phyloP scores from a whole-genome alignment of 1,140 invertebrate genomes.

The Monochamus saltuarius region DNA sequence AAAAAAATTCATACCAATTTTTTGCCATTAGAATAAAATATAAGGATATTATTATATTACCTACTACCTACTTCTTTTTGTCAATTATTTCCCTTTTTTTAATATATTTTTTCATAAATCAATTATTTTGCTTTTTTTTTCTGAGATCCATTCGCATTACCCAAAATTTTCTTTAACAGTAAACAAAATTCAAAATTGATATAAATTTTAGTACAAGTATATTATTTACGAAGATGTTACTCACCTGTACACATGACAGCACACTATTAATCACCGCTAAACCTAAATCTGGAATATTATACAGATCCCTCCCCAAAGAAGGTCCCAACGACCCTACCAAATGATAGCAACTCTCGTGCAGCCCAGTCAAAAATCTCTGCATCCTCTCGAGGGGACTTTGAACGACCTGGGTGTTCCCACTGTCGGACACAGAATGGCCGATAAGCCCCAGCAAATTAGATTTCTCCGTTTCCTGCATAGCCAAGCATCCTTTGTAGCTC shows the following conservation, averaged over 20 bases:
- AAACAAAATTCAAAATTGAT: too few relatives aligned
- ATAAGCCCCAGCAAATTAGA: constrained; percentile 64
- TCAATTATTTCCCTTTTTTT: too few relatives aligned
- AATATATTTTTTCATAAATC: too few relatives aligned
- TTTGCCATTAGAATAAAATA: too few relatives aligned
- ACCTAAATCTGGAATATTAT: constrained; percentile 66
- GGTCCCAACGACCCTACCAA: constrained; percentile 76
- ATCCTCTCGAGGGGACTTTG: constrained; percentile 70
- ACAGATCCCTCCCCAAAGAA: constrained; percentile 80
- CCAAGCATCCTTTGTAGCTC: constrained; percentile 68
- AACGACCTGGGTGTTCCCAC: constrained; percentile 53
- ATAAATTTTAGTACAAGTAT: too few relatives aligned
- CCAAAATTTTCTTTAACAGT: too few relatives aligned
- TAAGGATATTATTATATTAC: too few relatives aligned
- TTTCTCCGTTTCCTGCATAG: constrained; percentile 70
- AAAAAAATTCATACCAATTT: too few relatives aligned
- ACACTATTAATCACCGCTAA: constrained; percentile 63
- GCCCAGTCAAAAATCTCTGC: constrained; percentile 73
- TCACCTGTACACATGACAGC: constrained; percentile 68
- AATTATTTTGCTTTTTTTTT: too few relatives aligned
- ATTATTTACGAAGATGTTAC: too few relatives aligned
- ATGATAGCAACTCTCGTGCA: constrained; percentile 76
- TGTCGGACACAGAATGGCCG: constrained; percentile 49
- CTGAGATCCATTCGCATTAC: too few relatives aligned
- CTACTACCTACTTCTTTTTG: too few relatives aligned